phyloP scores from a whole-genome alignment of 1,140 invertebrate genomes.

The Drosophila pachea region DNA sequence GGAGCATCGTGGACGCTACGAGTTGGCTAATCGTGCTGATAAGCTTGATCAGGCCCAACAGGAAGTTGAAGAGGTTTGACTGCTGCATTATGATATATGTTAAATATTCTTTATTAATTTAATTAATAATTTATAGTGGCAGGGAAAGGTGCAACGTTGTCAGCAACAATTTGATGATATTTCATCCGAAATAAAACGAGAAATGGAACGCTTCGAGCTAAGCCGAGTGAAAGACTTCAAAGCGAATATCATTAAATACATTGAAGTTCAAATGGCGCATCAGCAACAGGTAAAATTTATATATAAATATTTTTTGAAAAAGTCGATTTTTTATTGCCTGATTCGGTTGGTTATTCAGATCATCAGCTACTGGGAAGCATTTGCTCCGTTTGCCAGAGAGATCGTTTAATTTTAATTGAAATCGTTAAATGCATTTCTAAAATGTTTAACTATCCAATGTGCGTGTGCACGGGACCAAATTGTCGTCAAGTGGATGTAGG shows the following conservation, averaged over 20 bases:
- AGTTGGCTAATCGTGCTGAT: conserved; percentile 92
- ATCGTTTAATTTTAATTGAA: conserved; percentile 80
- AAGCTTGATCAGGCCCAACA: conserved; percentile 92
- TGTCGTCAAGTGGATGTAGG: conserved; percentile 30
- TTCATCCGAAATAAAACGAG: conserved; percentile 96
- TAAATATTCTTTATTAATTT: neutral
- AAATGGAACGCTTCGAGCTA: conserved; percentile 95
- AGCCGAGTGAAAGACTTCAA: conserved; percentile 95
- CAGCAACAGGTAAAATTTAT: conserved; percentile 89
- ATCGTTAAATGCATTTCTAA: conserved; percentile 31
- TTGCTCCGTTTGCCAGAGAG: conserved; percentile 93
- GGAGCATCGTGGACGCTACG: conserved; percentile 95
- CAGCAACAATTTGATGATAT: conserved; percentile 98
- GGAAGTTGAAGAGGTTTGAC: conserved; percentile 93
- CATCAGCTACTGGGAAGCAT: conserved; percentile 97
- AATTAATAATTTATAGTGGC: conserved; percentile 84
- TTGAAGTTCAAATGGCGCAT: conserved; percentile 96
- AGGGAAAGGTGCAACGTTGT: conserved; percentile 95
- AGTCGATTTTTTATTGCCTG: neutral
- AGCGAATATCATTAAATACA: conserved; percentile 91
- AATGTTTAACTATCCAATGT: conserved; percentile 32
- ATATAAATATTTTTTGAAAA: neutral
- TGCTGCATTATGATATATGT: neutral
- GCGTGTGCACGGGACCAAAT: conserved; percentile 60
- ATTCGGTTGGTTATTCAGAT: conserved; percentile 81